phyloP scores from a whole-genome alignment of 2,888 invertebrate species.

The Synanthedon andrenaeformis region DNA sequence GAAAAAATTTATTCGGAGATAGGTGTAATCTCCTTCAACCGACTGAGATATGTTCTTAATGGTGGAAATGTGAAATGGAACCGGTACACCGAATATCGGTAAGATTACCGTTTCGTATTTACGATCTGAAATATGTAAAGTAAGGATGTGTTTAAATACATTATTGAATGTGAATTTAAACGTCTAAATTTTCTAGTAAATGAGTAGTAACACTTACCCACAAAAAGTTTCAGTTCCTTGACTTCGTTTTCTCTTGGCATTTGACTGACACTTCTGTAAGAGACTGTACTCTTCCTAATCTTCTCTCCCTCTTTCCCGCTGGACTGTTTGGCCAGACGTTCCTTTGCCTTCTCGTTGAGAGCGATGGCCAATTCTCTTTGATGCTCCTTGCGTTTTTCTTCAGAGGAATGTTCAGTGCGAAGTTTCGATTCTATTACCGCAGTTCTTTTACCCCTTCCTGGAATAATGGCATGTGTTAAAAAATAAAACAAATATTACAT shows the following conservation, averaged over 20 bases:
- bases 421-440: slow-evolving; percentile 94
- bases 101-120: slow-evolving; percentile 99
- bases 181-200: too few relatives aligned
- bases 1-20: slow-evolving; percentile 97
- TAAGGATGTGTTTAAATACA: not conserved
- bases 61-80: slow-evolving; percentile 98
- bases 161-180: not conserved
- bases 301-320: slow-evolving; percentile 89
- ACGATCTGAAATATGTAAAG: slow-evolving; percentile 74
- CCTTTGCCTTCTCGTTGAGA: slow-evolving; percentile 93
- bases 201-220: slow-evolving; percentile 77
- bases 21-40: slow-evolving; percentile 98
- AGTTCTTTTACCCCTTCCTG: slow-evolving; percentile 82
- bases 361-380: slow-evolving; percentile 93
- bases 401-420: slow-evolving; percentile 93
- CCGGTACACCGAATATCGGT: slow-evolving; percentile 95
- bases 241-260: slow-evolving; percentile 96
- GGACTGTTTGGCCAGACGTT: slow-evolving; percentile 89
- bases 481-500: not conserved
- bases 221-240: slow-evolving; percentile 92
- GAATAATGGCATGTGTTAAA: slow-evolving; percentile 9
- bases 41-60: slow-evolving; percentile 99
- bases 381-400: slow-evolving; percentile 97
- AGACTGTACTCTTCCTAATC: slow-evolving; percentile 92
- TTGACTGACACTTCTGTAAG: slow-evolving; percentile 91